A percentile compares a stretch with the other conserved stretches of the same genome.
phyloP scores from a whole-genome alignment of 2,113 vertebrate genomes.

The Nycticryphes semicollaris region DNA sequence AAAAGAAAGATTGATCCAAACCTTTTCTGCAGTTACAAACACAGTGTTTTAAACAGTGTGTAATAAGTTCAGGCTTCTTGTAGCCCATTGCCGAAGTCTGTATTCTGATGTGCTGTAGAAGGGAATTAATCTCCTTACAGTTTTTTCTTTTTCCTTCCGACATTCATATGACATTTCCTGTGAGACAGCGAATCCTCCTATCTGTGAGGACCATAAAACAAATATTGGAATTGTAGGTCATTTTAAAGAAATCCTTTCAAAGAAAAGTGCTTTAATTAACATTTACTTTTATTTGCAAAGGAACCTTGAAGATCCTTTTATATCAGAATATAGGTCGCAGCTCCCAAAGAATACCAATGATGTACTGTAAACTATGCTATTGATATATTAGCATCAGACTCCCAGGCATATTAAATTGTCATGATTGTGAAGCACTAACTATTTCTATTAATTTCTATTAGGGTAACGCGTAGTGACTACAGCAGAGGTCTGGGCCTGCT shows the following conservation, averaged over 20 bases:
- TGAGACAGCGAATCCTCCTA: not conserved
- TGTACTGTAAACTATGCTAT: not conserved
- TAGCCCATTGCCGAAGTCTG: not conserved
- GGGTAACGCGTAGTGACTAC: not conserved
- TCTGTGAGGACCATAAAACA: not conserved
- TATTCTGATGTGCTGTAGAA: not conserved
- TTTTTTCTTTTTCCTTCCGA: not conserved
- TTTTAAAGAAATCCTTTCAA: not conserved
- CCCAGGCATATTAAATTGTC: not conserved
- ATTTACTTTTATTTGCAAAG: constrained; percentile 48
- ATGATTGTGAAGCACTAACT: not conserved
- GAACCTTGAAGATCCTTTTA: constrained; percentile 2
- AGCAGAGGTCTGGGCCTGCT: not conserved
- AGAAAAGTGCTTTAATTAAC: constrained; percentile 49
- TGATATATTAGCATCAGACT: constrained; percentile 2
- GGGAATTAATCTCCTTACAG: not conserved
- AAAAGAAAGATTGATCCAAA: not conserved
- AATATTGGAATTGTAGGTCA: constrained; percentile 30
- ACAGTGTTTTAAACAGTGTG: not conserved
- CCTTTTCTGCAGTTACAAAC: not conserved
- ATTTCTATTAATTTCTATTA: not conserved
- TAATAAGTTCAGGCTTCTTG: not conserved
- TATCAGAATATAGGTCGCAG: not conserved
- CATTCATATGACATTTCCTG: not conserved
- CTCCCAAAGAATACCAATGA: not conserved